Evolutionary conservation across 2,888 invertebrate genomes (phyloP).

Genomic region (Penaeus monodon): DNA sequence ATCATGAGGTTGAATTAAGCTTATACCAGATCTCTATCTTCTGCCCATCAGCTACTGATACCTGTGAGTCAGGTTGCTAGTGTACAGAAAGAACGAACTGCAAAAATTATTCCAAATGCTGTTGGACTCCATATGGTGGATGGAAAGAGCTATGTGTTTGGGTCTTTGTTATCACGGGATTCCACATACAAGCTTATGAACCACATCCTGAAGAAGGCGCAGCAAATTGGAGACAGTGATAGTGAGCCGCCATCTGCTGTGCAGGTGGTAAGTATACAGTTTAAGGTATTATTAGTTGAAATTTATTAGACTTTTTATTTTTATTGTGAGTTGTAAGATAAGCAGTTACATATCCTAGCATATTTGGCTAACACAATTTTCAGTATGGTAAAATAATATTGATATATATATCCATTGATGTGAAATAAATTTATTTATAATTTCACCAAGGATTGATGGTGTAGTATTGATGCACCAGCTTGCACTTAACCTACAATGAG

Average conservation of each 20-base stretch:
- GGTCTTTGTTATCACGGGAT: constrained; percentile 89
- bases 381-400: too few relatives aligned
- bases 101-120: constrained; percentile 93
- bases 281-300: background rate
- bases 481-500: too few relatives aligned
- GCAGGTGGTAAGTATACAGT: constrained; percentile 40
- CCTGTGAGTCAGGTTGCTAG: constrained; percentile 86
- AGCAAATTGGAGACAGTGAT: constrained; percentile 55
- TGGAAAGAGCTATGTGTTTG: constrained; percentile 77
- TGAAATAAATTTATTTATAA: too few relatives aligned
- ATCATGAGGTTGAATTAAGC: too few relatives aligned
- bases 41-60: constrained; percentile 81
- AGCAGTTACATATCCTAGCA: too few relatives aligned
- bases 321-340: too few relatives aligned
- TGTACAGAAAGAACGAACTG: constrained; percentile 93
- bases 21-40: background rate
- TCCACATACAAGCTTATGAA: constrained; percentile 88
- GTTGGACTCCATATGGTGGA: constrained; percentile 78
- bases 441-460: too few relatives aligned
- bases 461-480: too few relatives aligned
- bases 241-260: constrained; percentile 53
- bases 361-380: too few relatives aligned
- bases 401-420: too few relatives aligned
- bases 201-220: constrained; percentile 78
- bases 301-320: background rate